phyloP scores from a whole-genome alignment of 2,888 invertebrate species.

The Empis stercorea region DNA sequence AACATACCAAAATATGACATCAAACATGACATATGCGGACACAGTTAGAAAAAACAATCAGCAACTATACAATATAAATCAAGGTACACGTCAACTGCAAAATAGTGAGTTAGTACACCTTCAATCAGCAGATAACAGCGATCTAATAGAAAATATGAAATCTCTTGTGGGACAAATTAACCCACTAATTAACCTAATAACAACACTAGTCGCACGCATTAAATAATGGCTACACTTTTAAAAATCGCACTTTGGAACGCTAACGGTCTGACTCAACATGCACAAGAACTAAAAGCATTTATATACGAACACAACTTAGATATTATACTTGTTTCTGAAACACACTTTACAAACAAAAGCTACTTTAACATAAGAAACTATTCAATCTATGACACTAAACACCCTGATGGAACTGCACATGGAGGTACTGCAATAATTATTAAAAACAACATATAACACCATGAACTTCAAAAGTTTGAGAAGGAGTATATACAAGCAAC shows the following conservation, averaged over 20 bases:
- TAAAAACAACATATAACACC: neutral
- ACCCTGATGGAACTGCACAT: neutral
- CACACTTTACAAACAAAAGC: conserved; percentile 8
- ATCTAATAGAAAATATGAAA: no score
- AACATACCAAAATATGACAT: no score
- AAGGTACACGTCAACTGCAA: no score
- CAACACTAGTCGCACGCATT: no score
- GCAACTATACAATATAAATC: no score
- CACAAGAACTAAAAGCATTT: conserved; percentile 5
- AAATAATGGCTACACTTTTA: neutral
- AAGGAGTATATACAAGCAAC: neutral
- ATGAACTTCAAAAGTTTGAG: neutral
- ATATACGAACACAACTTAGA: conserved; percentile 5
- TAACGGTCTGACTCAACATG: conserved; percentile 5
- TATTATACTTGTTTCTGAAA: conserved; percentile 8
- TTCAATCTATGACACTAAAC: neutral
- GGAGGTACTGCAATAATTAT: neutral
- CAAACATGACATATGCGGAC: no score
- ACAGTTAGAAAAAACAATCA: no score
- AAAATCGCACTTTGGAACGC: neutral
- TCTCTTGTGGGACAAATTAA: no score
- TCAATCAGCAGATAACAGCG: no score
- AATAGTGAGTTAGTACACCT: no score
- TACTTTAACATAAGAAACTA: conserved; percentile 9
- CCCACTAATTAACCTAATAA: no score